Percentiles rank a stretch among this genome's conserved stretches.
Evolutionary conservation across 92 coral and sea anemone species (phyloP).

Genomic region (Palythoa heliodiscus): DNA sequence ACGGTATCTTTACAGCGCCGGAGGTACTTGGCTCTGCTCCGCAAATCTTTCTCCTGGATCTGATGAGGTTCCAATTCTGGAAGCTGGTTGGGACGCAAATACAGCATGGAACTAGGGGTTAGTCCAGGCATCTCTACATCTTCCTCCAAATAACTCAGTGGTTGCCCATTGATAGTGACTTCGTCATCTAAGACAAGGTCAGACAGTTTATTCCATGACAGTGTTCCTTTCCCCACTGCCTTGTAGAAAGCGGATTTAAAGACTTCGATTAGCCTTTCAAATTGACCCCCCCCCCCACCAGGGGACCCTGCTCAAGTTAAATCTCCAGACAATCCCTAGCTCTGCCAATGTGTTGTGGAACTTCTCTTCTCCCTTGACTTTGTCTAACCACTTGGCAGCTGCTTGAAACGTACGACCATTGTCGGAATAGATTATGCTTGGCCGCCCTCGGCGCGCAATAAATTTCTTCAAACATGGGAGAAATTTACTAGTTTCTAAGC

Average conservation of each 20-base stretch:
- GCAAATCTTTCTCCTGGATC: conserved; percentile 35
- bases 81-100: conserved; percentile 46
- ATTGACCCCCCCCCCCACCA: conserved; percentile 28
- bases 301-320: conserved; percentile 24
- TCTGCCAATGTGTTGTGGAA: conserved; percentile 19
- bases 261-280: conserved; percentile 46
- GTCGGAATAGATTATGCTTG: conserved; percentile 10
- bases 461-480: conserved; percentile 16
- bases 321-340: conserved; percentile 7
- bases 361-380: conserved; percentile 33
- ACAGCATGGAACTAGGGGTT: conserved; percentile 58
- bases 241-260: conserved; percentile 51
- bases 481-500: conserved; percentile 18
- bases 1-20: conserved; percentile 43
- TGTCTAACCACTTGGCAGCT: conserved; percentile 26
- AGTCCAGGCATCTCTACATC: conserved; percentile 51
- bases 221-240: conserved; percentile 40
- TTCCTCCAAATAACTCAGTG: conserved; percentile 53
- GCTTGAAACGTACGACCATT: conserved; percentile 12
- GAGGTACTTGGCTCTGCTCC: conserved; percentile 50
- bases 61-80: conserved; percentile 53
- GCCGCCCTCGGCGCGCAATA: conserved; percentile 9
- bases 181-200: conserved; percentile 48
- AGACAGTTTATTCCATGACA: conserved; percentile 39
- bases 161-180: conserved; percentile 44